phyloP scores from a whole-genome alignment of 30 jellyfish, hydroid and myxozoan species.

The Aurelia aurita region DNA sequence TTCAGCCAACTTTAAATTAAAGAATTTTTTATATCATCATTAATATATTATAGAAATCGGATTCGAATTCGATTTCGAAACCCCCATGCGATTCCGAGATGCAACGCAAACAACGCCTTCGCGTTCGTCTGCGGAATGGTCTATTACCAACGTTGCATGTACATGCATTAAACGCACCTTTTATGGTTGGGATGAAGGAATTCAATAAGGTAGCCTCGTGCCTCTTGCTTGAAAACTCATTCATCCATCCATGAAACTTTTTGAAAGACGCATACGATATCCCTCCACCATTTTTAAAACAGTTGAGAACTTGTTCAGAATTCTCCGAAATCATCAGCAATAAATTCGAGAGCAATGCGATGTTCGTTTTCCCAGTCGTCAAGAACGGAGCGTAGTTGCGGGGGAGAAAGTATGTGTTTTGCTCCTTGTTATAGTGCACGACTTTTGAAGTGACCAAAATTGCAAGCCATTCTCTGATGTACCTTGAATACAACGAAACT shows the following conservation, averaged over 20 bases:
- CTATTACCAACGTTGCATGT: not conserved
- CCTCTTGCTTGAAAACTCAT: slow-evolving; percentile 22
- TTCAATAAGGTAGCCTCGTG: slow-evolving; percentile 10
- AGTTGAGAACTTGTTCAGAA: slow-evolving; percentile 7
- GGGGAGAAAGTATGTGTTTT: slow-evolving; percentile 26
- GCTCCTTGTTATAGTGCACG: slow-evolving; percentile 13
- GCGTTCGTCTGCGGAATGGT: no score
- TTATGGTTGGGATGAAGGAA: slow-evolving; percentile 16
- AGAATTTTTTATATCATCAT: no score
- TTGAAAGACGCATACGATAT: slow-evolving; percentile 15
- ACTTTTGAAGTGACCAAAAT: slow-evolving; percentile 34
- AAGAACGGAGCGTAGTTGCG: slow-evolving; percentile 29
- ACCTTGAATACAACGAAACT: not conserved
- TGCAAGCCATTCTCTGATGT: slow-evolving; percentile 50
- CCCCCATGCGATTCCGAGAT: no score
- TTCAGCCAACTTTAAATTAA: no score
- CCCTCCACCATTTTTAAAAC: slow-evolving; percentile 49
- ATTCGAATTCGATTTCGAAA: no score
- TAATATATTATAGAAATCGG: no score
- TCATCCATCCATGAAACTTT: slow-evolving; percentile 19
- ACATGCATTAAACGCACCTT: slow-evolving; percentile 2
- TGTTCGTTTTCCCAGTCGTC: slow-evolving; percentile 32
- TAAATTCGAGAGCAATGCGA: slow-evolving; percentile 17
- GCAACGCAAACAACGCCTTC: no score
- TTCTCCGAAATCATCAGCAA: slow-evolving; percentile 1